Percentiles rank a stretch among this genome's conserved stretches.
phyloP scores from a whole-genome alignment of 2,113 vertebrate species.

The Onychostruthus taczanowskii region DNA sequence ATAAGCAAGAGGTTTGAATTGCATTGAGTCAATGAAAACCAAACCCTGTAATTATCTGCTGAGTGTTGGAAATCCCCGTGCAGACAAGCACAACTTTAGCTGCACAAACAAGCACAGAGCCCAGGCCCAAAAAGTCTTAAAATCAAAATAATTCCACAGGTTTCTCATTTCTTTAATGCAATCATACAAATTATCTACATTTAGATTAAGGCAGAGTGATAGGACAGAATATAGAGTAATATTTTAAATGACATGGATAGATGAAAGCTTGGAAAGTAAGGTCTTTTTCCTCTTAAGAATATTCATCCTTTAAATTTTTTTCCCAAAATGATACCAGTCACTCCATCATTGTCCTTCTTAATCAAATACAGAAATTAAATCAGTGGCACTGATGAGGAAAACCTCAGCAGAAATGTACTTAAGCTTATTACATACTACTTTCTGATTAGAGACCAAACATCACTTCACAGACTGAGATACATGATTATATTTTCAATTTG shows the following conservation, averaged over 20 bases:
- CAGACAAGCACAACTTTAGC: neutral
- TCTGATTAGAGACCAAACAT: slow-evolving; percentile 24
- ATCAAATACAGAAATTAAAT: slow-evolving; percentile 50
- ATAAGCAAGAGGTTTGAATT: neutral
- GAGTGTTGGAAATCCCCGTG: neutral
- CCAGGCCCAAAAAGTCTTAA: neutral
- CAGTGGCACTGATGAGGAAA: slow-evolving; percentile 22
- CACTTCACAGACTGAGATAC: slow-evolving; percentile 19
- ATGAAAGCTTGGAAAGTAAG: neutral
- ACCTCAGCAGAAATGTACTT: slow-evolving; percentile 19
- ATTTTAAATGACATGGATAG: neutral
- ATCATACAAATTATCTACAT: neutral
- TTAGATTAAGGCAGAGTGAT: neutral
- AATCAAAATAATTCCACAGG: neutral
- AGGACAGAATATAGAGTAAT: neutral
- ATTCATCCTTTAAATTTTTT: neutral
- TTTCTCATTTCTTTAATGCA: neutral
- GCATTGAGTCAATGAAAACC: neutral
- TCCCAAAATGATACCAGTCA: neutral
- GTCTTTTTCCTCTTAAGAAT: neutral
- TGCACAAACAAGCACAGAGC: neutral
- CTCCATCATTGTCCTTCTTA: slow-evolving; percentile 6
- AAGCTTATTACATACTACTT: neutral
- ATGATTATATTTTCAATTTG: slow-evolving; percentile 27
- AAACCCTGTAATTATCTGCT: neutral